Conservation (phyloP, 2,113 vertebrate genomes). For the Gadus macrocephalus region DNA sequence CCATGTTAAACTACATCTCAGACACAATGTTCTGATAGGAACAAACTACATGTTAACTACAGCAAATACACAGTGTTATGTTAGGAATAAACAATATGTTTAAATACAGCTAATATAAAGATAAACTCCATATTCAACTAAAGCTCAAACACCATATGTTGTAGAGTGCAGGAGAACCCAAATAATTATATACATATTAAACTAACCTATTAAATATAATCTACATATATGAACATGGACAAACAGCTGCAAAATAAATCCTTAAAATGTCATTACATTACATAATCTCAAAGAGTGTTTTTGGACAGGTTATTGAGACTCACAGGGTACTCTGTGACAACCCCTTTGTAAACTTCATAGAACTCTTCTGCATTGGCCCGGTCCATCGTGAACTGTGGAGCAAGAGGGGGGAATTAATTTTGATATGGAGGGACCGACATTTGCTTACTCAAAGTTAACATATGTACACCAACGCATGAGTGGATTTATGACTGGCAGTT, state of each 20-base stretch:
- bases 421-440: neutral
- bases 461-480: no score
- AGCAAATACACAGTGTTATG: conserved; percentile 84
- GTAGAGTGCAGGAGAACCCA: neutral
- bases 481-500: no score
- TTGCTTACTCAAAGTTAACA: no score
- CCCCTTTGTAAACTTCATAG: conserved; percentile 92
- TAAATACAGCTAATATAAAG: conserved; percentile 57
- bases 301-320: conserved; percentile 57
- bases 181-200: no score
- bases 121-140: conserved; percentile 47
- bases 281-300: no score
- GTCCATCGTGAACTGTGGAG: conserved; percentile 84
- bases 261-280: no score
- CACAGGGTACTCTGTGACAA: conserved; percentile 85
- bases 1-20: conserved; percentile 69
- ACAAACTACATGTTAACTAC: conserved; percentile 28
- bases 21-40: conserved; percentile 81
- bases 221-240: conserved; percentile 50
- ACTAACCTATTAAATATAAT: conserved; percentile 63
- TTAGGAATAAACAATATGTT: conserved; percentile 33
- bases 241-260: no score
- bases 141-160: conserved; percentile 83
- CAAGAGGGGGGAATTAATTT: neutral
- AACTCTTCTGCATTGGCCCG: conserved; percentile 89